Conservation (phyloP, 2,888 invertebrate genomes). For the Leptopilina myrica region DNA sequence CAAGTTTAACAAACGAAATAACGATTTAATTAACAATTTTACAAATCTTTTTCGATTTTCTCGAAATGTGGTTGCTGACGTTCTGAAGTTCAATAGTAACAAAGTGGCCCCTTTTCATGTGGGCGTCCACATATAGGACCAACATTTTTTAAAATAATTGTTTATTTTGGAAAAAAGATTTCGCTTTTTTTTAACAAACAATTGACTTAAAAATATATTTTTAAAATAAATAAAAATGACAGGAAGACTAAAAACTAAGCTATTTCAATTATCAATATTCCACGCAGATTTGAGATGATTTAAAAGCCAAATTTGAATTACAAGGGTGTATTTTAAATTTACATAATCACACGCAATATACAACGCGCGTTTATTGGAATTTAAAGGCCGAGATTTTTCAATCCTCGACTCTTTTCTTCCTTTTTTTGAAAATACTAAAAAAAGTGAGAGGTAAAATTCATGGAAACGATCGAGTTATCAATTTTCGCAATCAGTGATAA, state of each 20-base stretch:
- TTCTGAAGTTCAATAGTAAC: too few relatives aligned
- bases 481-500: slow-evolving; percentile 29
- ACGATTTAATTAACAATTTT: too few relatives aligned
- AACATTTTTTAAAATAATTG: too few relatives aligned
- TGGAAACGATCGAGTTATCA: slow-evolving; percentile 3
- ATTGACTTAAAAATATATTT: too few relatives aligned
- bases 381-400: not conserved
- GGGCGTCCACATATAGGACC: too few relatives aligned
- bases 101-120: too few relatives aligned
- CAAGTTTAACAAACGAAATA: too few relatives aligned
- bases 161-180: too few relatives aligned
- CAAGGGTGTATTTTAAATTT: slow-evolving; percentile 19
- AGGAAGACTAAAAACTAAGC: too few relatives aligned
- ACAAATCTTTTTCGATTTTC: too few relatives aligned
- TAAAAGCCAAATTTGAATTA: slow-evolving; percentile 17
- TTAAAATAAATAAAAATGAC: not conserved
- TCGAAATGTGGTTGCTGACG: too few relatives aligned
- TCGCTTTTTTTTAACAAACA: too few relatives aligned
- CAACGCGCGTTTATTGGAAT: not conserved
- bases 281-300: not conserved
- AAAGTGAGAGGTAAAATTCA: slow-evolving; percentile 22
- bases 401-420: not conserved
- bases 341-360: slow-evolving; percentile 21
- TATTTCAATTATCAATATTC: not conserved
- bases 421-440: not conserved